These are phyloP conservation scores for Caranx melampygus DNA, from an alignment of 2,113 vertebrate species.

Conservation along the genomic window DNA sequence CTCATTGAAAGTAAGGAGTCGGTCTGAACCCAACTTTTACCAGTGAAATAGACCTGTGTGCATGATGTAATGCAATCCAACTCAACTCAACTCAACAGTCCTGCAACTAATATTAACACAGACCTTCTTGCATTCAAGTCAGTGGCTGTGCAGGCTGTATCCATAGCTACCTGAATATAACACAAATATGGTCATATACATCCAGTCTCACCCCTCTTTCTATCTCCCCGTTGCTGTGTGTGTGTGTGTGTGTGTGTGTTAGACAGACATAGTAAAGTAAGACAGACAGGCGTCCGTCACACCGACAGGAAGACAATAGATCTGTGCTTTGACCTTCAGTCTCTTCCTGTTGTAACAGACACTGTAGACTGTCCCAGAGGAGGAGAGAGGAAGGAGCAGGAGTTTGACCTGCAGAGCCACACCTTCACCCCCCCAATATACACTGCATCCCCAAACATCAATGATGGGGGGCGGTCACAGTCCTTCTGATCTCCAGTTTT, in stretches of 20 bases:
- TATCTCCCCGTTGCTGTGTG: too few relatives aligned
- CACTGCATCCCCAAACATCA: slow-evolving; percentile 56
- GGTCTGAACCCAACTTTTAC: too few relatives aligned
- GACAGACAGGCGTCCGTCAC: slow-evolving; percentile 70
- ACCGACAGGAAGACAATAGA: slow-evolving; percentile 69
- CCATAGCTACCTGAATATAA: too few relatives aligned
- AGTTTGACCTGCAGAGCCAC: slow-evolving; percentile 62
- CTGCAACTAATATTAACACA: too few relatives aligned
- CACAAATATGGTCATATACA: too few relatives aligned
- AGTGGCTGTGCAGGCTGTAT: too few relatives aligned
- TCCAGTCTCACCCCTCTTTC: too few relatives aligned
- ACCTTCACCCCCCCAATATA: slow-evolving; percentile 44
- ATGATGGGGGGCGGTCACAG: slow-evolving; percentile 10
- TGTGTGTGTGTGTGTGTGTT: neutral
- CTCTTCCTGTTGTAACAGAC: slow-evolving; percentile 73
- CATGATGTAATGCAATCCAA: too few relatives aligned
- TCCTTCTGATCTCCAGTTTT: slow-evolving; percentile 65
- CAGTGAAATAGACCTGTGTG: too few relatives aligned
- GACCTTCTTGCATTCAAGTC: too few relatives aligned
- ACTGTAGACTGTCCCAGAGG: slow-evolving; percentile 60
- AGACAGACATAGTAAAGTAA: slow-evolving; percentile 14
- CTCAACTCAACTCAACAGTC: too few relatives aligned
- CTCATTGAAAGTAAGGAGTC: too few relatives aligned
- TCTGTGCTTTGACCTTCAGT: slow-evolving; percentile 76
- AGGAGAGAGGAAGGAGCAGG: slow-evolving; percentile 50